These are phyloP conservation scores for Nycticebus coucang DNA, from an alignment of 2,113 vertebrate species.

Conservation along the genomic window DNA sequence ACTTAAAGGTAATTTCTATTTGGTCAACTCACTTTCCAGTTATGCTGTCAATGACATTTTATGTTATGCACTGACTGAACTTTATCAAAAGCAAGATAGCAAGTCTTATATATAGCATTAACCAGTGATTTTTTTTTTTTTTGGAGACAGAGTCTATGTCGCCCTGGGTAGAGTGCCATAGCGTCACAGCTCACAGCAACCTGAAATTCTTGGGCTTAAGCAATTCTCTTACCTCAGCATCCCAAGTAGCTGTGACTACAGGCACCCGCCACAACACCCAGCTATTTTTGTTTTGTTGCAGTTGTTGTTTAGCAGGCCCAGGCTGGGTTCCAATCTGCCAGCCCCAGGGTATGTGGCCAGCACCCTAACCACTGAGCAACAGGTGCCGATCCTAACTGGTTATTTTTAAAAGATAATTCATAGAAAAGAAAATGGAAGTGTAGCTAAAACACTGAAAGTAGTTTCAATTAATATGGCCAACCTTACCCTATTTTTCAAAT, in stretches of 20 bases:
- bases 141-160: too few relatives aligned
- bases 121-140: background rate
- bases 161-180: too few relatives aligned
- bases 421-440: background rate
- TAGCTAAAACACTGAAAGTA: background rate
- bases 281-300: too few relatives aligned
- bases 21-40: background rate
- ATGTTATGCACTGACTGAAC: background rate
- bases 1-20: background rate
- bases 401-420: background rate
- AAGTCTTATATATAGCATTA: background rate
- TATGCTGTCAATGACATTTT: conserved; percentile 9
- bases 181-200: too few relatives aligned
- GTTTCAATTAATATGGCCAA: background rate
- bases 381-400: background rate
- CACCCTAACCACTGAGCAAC: too few relatives aligned
- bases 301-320: too few relatives aligned
- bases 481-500: background rate
- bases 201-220: too few relatives aligned
- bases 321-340: too few relatives aligned
- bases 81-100: background rate
- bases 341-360: too few relatives aligned
- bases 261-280: too few relatives aligned
- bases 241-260: too few relatives aligned
- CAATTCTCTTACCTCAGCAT: too few relatives aligned